Conservation (phyloP, 2,113 vertebrate genomes). For the Oriolus oriolus region DNA sequence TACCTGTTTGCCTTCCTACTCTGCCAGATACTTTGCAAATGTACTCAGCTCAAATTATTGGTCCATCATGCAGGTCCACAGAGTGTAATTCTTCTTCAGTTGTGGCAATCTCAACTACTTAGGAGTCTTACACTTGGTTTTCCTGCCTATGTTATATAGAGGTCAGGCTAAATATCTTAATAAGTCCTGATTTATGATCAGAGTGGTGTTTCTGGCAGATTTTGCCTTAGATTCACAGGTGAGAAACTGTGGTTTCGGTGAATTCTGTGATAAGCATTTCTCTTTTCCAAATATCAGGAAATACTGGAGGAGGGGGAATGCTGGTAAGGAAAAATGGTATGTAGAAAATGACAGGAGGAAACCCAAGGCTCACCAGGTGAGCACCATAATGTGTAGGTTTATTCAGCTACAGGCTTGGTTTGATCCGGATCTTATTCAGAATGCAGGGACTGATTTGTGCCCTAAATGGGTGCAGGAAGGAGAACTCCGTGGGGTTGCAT, state of each 20-base stretch:
- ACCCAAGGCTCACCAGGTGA: not conserved
- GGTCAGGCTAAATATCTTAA: not conserved
- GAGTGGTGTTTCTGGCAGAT: not conserved
- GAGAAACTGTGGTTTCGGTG: not conserved
- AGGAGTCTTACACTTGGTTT: fast-evolving
- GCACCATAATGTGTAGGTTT: not conserved
- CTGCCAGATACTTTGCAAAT: not conserved
- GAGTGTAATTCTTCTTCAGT: not conserved
- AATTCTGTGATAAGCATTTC: not conserved
- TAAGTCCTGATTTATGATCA: not conserved
- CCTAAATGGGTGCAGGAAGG: not conserved
- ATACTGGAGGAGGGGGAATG: too few species aligned
- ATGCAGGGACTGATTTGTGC: not conserved
- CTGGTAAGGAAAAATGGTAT: not conserved
- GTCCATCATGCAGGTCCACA: not conserved
- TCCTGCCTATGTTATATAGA: not conserved
- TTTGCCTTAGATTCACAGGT: not conserved
- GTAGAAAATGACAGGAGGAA: not conserved
- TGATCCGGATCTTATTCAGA: fast-evolving
- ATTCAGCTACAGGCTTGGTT: not conserved
- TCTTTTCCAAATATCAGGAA: not conserved
- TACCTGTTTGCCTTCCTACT: not conserved
- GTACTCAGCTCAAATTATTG: not conserved
- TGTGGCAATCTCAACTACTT: not conserved
- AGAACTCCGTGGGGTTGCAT: fast-evolving